Evolutionary conservation across 1,140 invertebrate species (phyloP).

Genomic region (Drosophila ercepeae): DNA sequence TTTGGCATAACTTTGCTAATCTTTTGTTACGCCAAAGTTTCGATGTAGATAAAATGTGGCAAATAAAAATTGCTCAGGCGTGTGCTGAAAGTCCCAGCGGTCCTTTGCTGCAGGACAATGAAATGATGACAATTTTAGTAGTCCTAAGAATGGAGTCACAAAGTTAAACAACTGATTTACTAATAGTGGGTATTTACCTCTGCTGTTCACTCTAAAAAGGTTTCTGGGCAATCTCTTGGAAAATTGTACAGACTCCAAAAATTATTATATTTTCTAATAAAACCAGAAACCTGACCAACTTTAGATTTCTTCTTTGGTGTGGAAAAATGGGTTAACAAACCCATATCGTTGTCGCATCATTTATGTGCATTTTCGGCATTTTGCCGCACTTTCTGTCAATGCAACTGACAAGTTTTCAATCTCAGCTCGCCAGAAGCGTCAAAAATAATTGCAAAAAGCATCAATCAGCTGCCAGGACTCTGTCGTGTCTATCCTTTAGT

Average conservation of each 20-base stretch:
- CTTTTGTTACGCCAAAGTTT: slow-evolving; percentile 78
- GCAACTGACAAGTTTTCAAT: slow-evolving; percentile 80
- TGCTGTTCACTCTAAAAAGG: slow-evolving; percentile 5
- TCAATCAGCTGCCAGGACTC: slow-evolving; percentile 70
- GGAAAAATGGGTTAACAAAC: slow-evolving; percentile 37
- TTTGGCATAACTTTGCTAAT: slow-evolving; percentile 76
- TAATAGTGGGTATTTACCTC: slow-evolving; percentile 9
- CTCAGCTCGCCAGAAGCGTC: slow-evolving; percentile 61
- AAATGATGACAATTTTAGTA: slow-evolving; percentile 39
- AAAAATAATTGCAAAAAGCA: slow-evolving; percentile 81
- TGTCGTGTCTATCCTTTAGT: slow-evolving; percentile 43
- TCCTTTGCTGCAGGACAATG: slow-evolving; percentile 25
- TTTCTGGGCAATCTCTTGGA: neutral
- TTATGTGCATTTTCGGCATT: slow-evolving; percentile 55
- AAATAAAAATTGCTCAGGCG: slow-evolving; percentile 70
- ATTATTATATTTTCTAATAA: neutral
- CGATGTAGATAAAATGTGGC: slow-evolving; percentile 75
- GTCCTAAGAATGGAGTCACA: neutral
- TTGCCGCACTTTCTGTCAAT: slow-evolving; percentile 30
- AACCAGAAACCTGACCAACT: neutral
- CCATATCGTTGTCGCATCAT: slow-evolving; percentile 47
- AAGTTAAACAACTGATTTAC: slow-evolving; percentile 34
- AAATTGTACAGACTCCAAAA: neutral
- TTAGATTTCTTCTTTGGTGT: neutral
- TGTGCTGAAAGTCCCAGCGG: slow-evolving; percentile 41